These are phyloP conservation scores for Penelope pileata DNA, from an alignment of 2,113 vertebrate genomes.

Conservation along the genomic window DNA sequence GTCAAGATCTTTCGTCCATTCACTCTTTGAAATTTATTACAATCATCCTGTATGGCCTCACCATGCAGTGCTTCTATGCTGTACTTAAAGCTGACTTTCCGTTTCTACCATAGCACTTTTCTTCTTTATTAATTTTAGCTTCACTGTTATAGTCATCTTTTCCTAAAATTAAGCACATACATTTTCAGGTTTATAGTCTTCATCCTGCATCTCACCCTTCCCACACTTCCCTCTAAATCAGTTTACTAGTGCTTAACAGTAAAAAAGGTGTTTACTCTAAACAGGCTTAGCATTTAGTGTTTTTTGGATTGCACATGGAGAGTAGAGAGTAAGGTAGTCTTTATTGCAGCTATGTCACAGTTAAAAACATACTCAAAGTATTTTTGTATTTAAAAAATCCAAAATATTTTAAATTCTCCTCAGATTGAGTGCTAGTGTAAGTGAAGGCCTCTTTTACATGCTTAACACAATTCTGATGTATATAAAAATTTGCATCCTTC, in stretches of 20 bases:
- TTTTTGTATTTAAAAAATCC: background rate
- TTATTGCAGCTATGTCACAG: background rate
- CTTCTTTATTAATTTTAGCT: slow-evolving; percentile 54
- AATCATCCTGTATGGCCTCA: slow-evolving; percentile 29
- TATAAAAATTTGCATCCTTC: background rate
- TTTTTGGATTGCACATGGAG: background rate
- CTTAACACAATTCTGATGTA: background rate
- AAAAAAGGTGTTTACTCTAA: slow-evolving; percentile 38
- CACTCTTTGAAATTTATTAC: slow-evolving; percentile 55
- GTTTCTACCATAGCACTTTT: background rate
- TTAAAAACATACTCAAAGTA: background rate
- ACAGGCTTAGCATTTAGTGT: background rate
- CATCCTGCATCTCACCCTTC: slow-evolving; percentile 10
- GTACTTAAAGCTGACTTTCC: slow-evolving; percentile 34
- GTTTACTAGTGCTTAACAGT: slow-evolving; percentile 22
- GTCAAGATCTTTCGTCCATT: slow-evolving; percentile 50
- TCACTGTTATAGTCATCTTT: slow-evolving; percentile 40
- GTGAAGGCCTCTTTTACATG: background rate
- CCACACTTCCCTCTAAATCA: slow-evolving; percentile 48
- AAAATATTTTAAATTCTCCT: background rate
- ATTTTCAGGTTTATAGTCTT: slow-evolving; percentile 53
- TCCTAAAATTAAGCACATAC: slow-evolving; percentile 47
- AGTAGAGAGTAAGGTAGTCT: background rate
- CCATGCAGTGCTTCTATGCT: background rate
- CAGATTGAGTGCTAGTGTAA: background rate